These are phyloP conservation scores for Hymenopus coronatus DNA, from an alignment of 2,888 invertebrate species.

Conservation along the genomic window DNA sequence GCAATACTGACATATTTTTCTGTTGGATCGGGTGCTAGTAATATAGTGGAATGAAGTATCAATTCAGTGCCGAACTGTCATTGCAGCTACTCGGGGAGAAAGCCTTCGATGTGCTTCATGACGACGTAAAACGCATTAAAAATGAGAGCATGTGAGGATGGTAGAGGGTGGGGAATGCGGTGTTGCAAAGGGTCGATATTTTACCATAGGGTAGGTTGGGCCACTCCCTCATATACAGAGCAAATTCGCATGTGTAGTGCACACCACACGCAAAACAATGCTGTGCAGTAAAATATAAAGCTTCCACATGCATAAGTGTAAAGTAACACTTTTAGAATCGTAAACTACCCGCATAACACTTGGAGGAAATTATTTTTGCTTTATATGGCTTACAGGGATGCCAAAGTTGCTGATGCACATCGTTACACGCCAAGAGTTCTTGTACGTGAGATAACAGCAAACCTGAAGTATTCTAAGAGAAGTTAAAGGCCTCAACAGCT, in stretches of 20 bases:
- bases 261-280: background rate
- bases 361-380: background rate
- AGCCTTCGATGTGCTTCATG: no score
- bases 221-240: background rate
- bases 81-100: no score
- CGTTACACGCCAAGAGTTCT: background rate
- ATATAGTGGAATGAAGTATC: no score
- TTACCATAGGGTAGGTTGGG: background rate
- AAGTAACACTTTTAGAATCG: background rate
- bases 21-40: no score
- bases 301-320: background rate
- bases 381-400: background rate
- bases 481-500: no score
- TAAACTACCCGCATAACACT: background rate
- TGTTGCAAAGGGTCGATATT: background rate
- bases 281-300: background rate
- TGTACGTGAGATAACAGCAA: no score
- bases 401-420: background rate
- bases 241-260: background rate
- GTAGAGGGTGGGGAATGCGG: background rate
- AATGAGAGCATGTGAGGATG: no score
- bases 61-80: no score
- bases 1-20: no score
- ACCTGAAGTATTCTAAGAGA: no score
- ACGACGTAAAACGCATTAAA: no score